These are phyloP conservation scores for Pollicipes pollicipes DNA, from an alignment of 1,140 invertebrate species.

Conservation along the genomic window DNA sequence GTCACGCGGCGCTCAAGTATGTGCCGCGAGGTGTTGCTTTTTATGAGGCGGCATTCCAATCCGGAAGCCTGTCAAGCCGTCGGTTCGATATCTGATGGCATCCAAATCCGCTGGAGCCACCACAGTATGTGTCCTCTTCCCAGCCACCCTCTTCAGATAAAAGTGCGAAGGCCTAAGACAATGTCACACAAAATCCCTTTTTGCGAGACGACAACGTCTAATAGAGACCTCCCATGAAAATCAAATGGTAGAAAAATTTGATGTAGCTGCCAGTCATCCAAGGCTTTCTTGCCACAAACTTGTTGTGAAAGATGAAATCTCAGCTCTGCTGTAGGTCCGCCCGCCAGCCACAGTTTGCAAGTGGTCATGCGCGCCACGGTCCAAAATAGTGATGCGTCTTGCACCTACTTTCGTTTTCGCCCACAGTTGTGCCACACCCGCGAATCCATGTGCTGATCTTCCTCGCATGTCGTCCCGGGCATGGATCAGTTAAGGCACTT, in stretches of 20 bases:
- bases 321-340: too few species aligned
- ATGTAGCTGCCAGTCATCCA: neutral
- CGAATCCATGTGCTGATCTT: too few species aligned
- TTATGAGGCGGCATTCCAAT: neutral
- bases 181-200: neutral
- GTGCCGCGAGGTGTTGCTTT: neutral
- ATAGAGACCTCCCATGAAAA: neutral
- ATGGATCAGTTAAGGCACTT: too few species aligned
- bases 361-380: too few species aligned
- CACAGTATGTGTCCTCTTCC: neutral
- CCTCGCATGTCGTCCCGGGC: too few species aligned
- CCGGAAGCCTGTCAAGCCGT: neutral
- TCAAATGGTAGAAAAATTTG: neutral
- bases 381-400: too few species aligned
- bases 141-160: too few species aligned
- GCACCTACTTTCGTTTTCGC: too few species aligned
- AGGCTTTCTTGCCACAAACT: neutral
- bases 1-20: neutral
- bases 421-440: too few species aligned
- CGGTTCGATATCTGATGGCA: neutral
- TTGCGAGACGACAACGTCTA: neutral
- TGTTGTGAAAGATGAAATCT: too few species aligned
- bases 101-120: neutral
- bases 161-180: neutral
- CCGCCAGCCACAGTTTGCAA: too few species aligned